phyloP scores from a whole-genome alignment of 2,113 vertebrate species.

The Aegypius monachus region DNA sequence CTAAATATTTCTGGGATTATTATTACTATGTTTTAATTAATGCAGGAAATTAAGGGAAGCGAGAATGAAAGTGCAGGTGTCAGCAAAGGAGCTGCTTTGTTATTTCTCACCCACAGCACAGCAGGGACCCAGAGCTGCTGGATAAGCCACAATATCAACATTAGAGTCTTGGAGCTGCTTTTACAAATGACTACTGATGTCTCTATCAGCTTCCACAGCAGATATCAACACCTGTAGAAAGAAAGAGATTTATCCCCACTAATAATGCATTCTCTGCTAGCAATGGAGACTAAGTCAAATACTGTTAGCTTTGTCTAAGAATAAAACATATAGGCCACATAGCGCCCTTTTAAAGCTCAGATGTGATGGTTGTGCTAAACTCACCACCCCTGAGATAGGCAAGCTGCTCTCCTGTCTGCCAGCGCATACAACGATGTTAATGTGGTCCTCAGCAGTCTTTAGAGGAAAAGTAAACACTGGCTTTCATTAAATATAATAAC shows the following conservation, averaged over 20 bases:
- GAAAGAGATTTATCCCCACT: neutral
- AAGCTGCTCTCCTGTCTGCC: neutral
- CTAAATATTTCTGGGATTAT: neutral
- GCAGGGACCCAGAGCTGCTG: neutral
- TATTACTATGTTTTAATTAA: neutral
- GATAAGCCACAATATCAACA: neutral
- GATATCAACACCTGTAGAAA: neutral
- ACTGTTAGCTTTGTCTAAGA: neutral
- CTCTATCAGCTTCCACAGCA: neutral
- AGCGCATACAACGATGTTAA: fast-evolving
- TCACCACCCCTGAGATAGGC: neutral
- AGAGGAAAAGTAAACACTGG: neutral
- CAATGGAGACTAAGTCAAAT: neutral
- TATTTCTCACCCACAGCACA: neutral
- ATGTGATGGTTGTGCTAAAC: neutral
- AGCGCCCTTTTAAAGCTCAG: neutral
- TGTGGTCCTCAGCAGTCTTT: neutral
- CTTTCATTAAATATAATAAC: neutral
- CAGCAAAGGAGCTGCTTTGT: neutral
- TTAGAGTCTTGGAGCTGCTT: neutral
- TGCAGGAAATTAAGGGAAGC: neutral
- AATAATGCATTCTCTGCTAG: neutral
- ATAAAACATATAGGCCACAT: neutral
- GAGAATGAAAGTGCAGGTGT: neutral
- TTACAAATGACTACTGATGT: neutral